Evolutionary conservation across 2,113 vertebrate species (phyloP), one percentile per base, ranked within the genome.

Genomic region (Octodon degus): DNA sequence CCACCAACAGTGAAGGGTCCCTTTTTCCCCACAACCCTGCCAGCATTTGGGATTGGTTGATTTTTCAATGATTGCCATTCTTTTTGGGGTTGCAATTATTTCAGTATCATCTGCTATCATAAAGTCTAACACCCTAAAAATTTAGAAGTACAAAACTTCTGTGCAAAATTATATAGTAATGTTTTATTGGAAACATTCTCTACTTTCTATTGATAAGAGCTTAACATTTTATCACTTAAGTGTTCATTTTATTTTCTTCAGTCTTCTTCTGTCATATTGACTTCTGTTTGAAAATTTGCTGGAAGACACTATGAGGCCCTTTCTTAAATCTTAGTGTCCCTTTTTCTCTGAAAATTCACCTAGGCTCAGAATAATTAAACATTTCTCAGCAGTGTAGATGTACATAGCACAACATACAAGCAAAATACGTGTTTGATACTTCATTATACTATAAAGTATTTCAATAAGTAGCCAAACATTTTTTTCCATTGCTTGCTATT

Each of bases 351-450:
- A 92, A 34, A 55, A 87, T 32, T 77, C 55, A 65, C 34, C 19
- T 2, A 63, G 14, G 70, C 4, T 87, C 19, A 89, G 74, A 92
- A 27, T 32, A 58, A 60, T 25, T 91, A 80, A 20, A 90, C 2
- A 43, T 67, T 63, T 63, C 0, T 70, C 25, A 27, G 24, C 82
- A 22, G 1, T 63, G 24, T 79, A 16, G 7, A 47, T 50, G 37
- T 83, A 8, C 30, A 4, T 37, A 72, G 25, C 55, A 22, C 12
- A 16, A 17, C 12, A 83, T 84, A 80, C 63, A 25, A 82, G 53
- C 17, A 62, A 80, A 93, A 77, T 67, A 14, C 14, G 11, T 93
- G 63, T 96, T 94, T 94, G 65, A 50, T 65, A 55, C n/a, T 89
- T 93, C 65, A 62, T 50, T 72, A 20, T 60, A 27, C n/a, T 93